Conservation (phyloP, 2,113 vertebrate genomes). For the Tragelaphus buxtoni region DNA sequence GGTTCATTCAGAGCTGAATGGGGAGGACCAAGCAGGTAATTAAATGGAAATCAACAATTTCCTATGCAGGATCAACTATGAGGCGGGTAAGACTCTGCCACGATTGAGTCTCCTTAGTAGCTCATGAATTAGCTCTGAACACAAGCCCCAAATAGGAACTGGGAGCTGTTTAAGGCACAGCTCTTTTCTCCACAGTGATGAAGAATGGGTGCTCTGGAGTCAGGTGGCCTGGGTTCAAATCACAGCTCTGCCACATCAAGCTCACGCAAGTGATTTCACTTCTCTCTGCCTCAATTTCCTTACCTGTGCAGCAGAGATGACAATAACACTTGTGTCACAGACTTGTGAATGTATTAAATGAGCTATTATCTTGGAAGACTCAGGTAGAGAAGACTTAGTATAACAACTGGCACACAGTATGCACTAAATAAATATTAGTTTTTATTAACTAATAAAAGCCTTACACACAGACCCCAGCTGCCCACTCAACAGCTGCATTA, state of each 20-base stretch:
- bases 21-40: background rate
- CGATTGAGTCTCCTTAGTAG: background rate
- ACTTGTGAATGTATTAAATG: background rate
- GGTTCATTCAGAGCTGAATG: background rate
- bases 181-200: background rate
- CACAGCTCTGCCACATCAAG: background rate
- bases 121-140: background rate
- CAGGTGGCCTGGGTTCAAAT: background rate
- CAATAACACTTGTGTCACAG: background rate
- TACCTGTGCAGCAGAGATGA: background rate
- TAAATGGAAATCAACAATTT: background rate
- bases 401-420: background rate
- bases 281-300: background rate
- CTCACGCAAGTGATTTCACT: background rate
- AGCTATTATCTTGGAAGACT: background rate
- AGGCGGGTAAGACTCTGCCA: background rate
- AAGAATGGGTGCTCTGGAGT: background rate
- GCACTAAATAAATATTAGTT: background rate
- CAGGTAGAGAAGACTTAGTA: background rate
- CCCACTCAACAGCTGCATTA: background rate
- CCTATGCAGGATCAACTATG: background rate
- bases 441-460: background rate
- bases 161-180: background rate
- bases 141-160: background rate
- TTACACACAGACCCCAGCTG: background rate